Percentiles rank a stretch among this genome's conserved stretches.
These are phyloP conservation scores for Lepus timidus DNA, from an alignment of 2,113 vertebrate species.

Conservation along the genomic window DNA sequence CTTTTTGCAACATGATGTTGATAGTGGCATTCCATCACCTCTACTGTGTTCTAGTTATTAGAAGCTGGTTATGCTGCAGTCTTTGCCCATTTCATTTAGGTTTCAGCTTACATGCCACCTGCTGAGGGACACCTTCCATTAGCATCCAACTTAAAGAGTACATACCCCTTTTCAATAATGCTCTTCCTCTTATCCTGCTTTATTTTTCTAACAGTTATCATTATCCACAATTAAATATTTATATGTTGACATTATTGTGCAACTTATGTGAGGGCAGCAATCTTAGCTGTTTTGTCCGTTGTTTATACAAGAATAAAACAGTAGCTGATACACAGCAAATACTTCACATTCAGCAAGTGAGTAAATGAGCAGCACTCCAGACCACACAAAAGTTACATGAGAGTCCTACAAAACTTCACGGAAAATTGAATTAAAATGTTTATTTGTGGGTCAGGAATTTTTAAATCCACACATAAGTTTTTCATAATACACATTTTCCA, in stretches of 20 bases:
- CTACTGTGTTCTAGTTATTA: not conserved
- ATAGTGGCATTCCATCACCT: not conserved
- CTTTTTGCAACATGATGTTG: not conserved
- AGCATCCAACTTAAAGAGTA: constrained; percentile 36
- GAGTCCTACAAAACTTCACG: too few relatives aligned
- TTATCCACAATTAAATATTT: not conserved
- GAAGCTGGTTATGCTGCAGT: not conserved
- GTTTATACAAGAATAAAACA: not conserved
- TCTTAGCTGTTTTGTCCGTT: not conserved
- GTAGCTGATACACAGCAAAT: not conserved
- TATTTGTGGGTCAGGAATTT: too few relatives aligned
- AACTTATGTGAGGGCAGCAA: not conserved
- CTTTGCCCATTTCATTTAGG: not conserved
- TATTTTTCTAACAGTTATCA: constrained; percentile 4
- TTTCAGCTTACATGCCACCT: constrained; percentile 12
- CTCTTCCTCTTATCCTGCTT: not conserved
- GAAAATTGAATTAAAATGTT: too few relatives aligned
- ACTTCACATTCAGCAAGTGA: not conserved
- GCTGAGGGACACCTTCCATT: not conserved
- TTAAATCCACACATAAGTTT: too few relatives aligned
- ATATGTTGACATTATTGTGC: not conserved
- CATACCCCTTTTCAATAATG: not conserved
- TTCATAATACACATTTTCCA: too few relatives aligned
- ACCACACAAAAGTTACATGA: not conserved
- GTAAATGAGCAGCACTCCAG: not conserved